A percentile compares a stretch with the other conserved stretches of the same genome.
phyloP scores from a whole-genome alignment of 2,888 invertebrate genomes.

The Diloba caeruleocephala region DNA sequence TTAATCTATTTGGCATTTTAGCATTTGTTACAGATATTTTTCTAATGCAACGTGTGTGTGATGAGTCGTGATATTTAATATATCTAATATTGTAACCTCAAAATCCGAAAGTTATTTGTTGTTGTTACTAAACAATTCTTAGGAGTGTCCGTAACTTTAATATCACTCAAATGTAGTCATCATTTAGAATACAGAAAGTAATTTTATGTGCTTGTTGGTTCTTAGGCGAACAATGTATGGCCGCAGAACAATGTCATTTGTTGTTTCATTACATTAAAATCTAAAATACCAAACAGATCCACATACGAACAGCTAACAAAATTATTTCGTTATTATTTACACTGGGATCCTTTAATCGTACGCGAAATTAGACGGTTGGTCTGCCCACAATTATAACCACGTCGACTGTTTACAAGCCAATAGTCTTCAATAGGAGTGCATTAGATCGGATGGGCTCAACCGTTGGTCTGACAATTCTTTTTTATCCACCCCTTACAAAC shows the following conservation, averaged over 20 bases:
- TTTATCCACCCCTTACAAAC: conserved; percentile 74
- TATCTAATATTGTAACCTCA: too few species aligned
- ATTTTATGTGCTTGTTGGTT: too few species aligned
- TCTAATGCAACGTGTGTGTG: too few species aligned
- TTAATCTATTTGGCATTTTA: too few species aligned
- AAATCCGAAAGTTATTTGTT: too few species aligned
- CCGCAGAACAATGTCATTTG: background rate
- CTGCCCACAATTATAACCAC: conserved; percentile 70
- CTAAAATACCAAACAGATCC: background rate
- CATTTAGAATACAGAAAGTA: too few species aligned
- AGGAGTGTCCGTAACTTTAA: too few species aligned
- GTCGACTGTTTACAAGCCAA: conserved; percentile 75
- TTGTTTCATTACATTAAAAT: conserved; percentile 2
- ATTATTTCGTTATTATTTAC: conserved; percentile 14
- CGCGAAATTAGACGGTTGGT: conserved; percentile 66
- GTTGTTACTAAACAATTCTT: too few species aligned
- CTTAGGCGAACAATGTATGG: too few species aligned
- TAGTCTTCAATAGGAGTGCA: conserved; percentile 76
- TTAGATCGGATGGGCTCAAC: conserved; percentile 73
- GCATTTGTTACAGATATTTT: too few species aligned
- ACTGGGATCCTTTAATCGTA: conserved; percentile 55
- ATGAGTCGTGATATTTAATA: too few species aligned
- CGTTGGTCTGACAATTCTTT: conserved; percentile 70
- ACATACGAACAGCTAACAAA: conserved; percentile 11
- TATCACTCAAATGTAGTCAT: too few species aligned